Evolutionary conservation across 2,888 invertebrate species (phyloP), one percentile per base, ranked within the genome.

Genomic region (Atrina japonica): DNA sequence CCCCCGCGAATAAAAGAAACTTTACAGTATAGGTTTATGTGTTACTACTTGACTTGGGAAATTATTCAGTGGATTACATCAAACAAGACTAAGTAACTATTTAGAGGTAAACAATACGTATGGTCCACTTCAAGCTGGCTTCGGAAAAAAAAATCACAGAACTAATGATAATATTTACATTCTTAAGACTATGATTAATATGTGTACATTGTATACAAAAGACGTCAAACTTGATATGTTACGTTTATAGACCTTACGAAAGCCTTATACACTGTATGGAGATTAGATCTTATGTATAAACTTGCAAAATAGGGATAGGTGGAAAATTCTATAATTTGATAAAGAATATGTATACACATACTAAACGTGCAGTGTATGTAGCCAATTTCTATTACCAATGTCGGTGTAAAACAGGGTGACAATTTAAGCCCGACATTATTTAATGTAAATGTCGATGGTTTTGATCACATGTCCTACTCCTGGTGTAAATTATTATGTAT

Each of bases 371-470:
- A 14, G 40, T 40, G 9, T 18, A 3, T 14, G 16, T 43, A 58
- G 58, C 25, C 25, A 58, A 2, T 25, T 43, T 25, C 41, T 58
- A 25, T 3, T 14, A 43, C 40, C 0, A 58, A 41, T 25, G 7
- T 25, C 6, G 58, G 43, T n/a, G 58, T 58, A 21, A 58, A 55
- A 35, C 55, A 55, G 18, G 55, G 55, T 30, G 40, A 55, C 40
- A 55, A 21, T 23, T 18, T 35, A 16, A 58, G 27, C 0, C 43
- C 41, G 5, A 43, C 16, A 11, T 43, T 58, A n/a, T 58, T 58
- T 43, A 58, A 58, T 1, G 25, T 58, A 14, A n/a, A n/a, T n/a
- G n/a, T n/a, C n/a, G n/a, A n/a, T n/a, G n/a, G n/a, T n/a, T n/a
- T n/a, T n/a, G n/a, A n/a, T n/a, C n/a, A n/a, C n/a, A n/a, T n/a